Percentiles rank a stretch among this genome's conserved stretches.
Evolutionary conservation across 2,113 vertebrate species (phyloP).

Genomic region (Pachycephala philippinensis): DNA sequence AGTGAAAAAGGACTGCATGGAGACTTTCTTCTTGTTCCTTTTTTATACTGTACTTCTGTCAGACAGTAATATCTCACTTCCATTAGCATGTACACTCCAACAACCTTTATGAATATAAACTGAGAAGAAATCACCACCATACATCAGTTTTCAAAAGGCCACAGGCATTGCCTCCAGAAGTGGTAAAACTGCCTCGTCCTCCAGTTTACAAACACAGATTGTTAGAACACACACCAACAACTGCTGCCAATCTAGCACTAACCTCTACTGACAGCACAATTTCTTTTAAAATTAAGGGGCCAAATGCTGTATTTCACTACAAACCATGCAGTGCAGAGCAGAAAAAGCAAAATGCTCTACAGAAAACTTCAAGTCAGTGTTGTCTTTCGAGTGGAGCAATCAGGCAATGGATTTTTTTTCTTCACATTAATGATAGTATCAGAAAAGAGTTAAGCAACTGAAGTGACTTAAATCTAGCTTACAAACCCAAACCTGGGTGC

Average conservation of each 20-base stretch:
- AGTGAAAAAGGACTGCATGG: not conserved
- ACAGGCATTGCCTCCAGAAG: not conserved
- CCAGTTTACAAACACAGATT: not conserved
- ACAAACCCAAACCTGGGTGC: not conserved
- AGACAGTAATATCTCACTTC: not conserved
- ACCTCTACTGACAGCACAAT: not conserved
- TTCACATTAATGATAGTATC: not conserved
- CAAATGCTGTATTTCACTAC: not conserved
- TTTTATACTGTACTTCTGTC: not conserved
- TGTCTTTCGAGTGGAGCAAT: not conserved
- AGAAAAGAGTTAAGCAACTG: not conserved
- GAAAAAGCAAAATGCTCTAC: not conserved
- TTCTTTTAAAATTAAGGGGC: not conserved
- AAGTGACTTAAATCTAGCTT: not conserved
- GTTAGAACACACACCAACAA: not conserved
- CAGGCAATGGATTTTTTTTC: not conserved
- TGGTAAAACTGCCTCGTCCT: not conserved
- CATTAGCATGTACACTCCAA: not conserved
- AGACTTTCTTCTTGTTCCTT: not conserved
- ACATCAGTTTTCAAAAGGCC: not conserved
- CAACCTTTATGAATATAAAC: not conserved
- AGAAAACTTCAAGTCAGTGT: not conserved
- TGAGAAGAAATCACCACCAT: not conserved
- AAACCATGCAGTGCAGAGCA: not conserved
- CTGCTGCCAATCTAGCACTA: not conserved